phyloP scores from a whole-genome alignment of 2,888 invertebrate genomes.

The Sphaeridia pumilis region DNA sequence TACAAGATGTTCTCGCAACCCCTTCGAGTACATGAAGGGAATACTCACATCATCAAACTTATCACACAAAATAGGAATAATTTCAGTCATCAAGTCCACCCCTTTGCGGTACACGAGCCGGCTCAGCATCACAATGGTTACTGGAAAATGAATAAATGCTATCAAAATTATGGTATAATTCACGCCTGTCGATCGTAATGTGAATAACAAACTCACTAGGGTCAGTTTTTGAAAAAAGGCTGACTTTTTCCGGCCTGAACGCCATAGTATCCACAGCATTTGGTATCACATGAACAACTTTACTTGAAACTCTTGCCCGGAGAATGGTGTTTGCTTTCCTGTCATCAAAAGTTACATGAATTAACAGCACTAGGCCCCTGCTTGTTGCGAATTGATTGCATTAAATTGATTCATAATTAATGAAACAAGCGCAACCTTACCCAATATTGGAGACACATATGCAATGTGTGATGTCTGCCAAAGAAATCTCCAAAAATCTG shows the following conservation, averaged over 20 bases:
- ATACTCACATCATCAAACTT: slow-evolving; percentile 57
- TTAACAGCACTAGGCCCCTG: too few species aligned
- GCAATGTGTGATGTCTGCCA: slow-evolving; percentile 86
- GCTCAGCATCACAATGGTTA: slow-evolving; percentile 82
- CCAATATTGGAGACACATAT: slow-evolving; percentile 97
- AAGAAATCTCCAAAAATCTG: slow-evolving; percentile 82
- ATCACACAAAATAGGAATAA: slow-evolving; percentile 75
- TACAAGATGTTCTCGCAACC: too few species aligned
- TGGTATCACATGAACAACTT: slow-evolving; percentile 90
- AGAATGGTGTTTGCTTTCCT: slow-evolving; percentile 92
- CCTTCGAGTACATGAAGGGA: too few species aligned
- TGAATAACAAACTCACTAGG: too few species aligned
- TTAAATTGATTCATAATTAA: too few species aligned
- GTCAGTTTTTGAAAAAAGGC: too few species aligned
- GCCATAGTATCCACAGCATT: slow-evolving; percentile 92
- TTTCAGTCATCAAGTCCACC: slow-evolving; percentile 84
- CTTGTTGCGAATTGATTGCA: too few species aligned
- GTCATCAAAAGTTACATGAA: too few species aligned
- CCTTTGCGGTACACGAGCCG: slow-evolving; percentile 95
- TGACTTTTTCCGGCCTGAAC: slow-evolving; percentile 48
- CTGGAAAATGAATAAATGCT: slow-evolving; percentile 43
- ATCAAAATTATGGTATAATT: too few species aligned
- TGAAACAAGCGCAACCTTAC: too few species aligned
- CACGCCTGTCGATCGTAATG: too few species aligned
- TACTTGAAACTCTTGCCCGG: slow-evolving; percentile 69